Percentiles rank a stretch among this genome's conserved stretches.
Evolutionary conservation across 2,888 invertebrate genomes (phyloP).

Genomic region (Thyatira batis): DNA sequence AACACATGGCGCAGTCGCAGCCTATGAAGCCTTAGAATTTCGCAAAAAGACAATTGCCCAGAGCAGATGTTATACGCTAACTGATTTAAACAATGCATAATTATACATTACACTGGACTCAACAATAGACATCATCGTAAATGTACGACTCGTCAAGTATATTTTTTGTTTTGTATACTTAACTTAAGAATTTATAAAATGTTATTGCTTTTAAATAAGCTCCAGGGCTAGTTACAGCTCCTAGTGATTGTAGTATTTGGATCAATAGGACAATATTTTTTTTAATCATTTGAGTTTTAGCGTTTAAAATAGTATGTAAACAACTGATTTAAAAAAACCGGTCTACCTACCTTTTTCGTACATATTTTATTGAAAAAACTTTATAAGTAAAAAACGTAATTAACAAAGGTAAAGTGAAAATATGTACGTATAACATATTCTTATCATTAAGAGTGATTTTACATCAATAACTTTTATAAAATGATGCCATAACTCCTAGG

Average conservation of each 20-base stretch:
- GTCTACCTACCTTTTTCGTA: no score
- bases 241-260: conserved; percentile 17
- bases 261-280: conserved; percentile 15
- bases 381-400: no score
- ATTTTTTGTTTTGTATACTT: neutral
- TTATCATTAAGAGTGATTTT: neutral
- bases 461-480: neutral
- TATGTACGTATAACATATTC: conserved; percentile 4
- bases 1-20: conserved; percentile 14
- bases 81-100: conserved; percentile 34
- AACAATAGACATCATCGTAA: neutral
- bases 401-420: no score
- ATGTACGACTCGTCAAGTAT: neutral
- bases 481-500: neutral
- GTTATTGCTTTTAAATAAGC: conserved; percentile 15
- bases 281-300: no score
- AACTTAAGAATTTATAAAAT: neutral
- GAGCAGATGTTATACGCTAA: conserved; percentile 31
- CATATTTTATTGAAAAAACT: no score
- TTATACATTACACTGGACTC: conserved; percentile 23
- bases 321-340: no score
- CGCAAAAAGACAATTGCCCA: conserved; percentile 37
- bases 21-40: conserved; percentile 54
- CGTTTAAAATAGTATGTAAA: no score
- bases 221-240: conserved; percentile 15